Conservation (phyloP, 2,113 vertebrate species). For the Spheniscus mendiculus region DNA sequence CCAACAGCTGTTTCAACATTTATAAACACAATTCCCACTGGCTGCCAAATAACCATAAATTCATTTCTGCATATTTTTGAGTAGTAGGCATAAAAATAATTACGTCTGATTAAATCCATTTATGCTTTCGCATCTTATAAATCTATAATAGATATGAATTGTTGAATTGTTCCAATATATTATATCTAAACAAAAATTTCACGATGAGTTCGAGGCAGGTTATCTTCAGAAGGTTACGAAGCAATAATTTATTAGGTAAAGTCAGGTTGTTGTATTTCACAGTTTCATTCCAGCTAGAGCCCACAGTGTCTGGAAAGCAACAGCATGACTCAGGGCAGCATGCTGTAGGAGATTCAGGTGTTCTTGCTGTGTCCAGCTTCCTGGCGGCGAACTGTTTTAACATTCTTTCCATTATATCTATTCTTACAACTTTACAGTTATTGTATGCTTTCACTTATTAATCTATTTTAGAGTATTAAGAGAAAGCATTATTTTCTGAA, state of each 20-base stretch:
- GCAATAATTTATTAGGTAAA: slow-evolving; percentile 8
- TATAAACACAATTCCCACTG: slow-evolving; percentile 73
- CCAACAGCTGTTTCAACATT: slow-evolving; percentile 75
- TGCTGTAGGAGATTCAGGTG: neutral
- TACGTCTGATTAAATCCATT: slow-evolving; percentile 75
- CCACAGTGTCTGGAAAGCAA: neutral
- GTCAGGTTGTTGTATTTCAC: neutral
- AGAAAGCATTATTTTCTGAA: too few species aligned
- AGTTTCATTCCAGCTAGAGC: slow-evolving; percentile 21
- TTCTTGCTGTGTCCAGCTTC: neutral
- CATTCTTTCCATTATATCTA: too few species aligned
- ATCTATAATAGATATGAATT: slow-evolving; percentile 67
- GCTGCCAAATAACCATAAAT: slow-evolving; percentile 78
- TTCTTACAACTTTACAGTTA: too few species aligned
- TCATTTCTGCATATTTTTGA: slow-evolving; percentile 73
- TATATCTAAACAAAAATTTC: slow-evolving; percentile 64
- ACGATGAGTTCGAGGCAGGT: neutral
- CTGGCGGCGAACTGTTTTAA: neutral
- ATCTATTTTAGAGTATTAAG: too few species aligned
- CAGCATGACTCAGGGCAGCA: neutral
- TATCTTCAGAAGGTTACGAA: slow-evolving; percentile 8
- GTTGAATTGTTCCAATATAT: slow-evolving; percentile 51
- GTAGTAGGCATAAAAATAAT: slow-evolving; percentile 75
- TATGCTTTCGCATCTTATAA: slow-evolving; percentile 68
- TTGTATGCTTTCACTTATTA: too few species aligned